Evolutionary conservation across 2,888 invertebrate genomes (phyloP), one percentile per base, ranked within the genome.

Genomic region (Venusia cambrica): DNA sequence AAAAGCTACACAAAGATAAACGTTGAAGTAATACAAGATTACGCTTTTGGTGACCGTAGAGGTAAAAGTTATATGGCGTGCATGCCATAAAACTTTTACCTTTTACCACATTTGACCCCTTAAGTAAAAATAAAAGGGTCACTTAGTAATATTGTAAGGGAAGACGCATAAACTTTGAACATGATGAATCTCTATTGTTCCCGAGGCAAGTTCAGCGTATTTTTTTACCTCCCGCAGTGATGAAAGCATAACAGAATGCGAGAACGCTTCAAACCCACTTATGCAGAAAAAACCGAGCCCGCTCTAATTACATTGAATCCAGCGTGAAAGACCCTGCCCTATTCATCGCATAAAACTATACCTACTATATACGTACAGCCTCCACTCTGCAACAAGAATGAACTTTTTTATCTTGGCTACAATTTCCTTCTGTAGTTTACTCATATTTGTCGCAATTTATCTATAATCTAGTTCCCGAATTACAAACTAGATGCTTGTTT

Each of bases 251-350:
- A 65, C 49, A 69, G 60, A 57, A 57, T 48, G 57, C 56, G 60
- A 58, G 63, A 67, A 65, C 60, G 57, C 65, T 75, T 66, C 56
- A 73, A 71, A 66, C 62, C 62, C 70, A 76, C 74, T 77, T 73
- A 71, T 69, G 71, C 60, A 66, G 64, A 73, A 76, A 76, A 73
- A 73, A 61, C 66, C 54, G 57, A 59, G 57, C 69, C 57, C 58
- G 74, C 71, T 72, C 73, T 83, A 83, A 83, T 80, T 81, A 80
- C 74, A 78, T 76, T 74, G 77, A 73, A 74, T 70, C 58, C 60
- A 67, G 64, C 64, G 66, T 69, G 73, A 80, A 77, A 77, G 66
- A 62, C 67, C 54, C 57, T 45, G 54, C 53, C 53, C 62, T 64
- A 74, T 80, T 80, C 76, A 79, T 62, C 54, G 66, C 62, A 49